phyloP scores from a whole-genome alignment of 2,888 invertebrate species.

The Melipona bicolor region DNA sequence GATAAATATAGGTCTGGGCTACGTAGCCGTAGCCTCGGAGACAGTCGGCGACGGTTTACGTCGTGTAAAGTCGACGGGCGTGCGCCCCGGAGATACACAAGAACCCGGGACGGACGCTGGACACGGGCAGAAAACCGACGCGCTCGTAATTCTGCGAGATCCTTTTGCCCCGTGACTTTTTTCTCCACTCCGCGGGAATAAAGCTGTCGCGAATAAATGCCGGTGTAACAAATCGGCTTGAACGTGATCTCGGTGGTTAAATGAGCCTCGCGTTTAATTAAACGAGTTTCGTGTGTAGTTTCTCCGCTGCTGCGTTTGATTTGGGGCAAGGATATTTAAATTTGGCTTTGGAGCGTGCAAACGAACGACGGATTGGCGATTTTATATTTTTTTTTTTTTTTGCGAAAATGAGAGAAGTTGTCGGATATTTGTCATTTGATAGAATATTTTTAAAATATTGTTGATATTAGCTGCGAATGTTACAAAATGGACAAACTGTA shows the following conservation, averaged over 20 bases:
- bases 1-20: slow-evolving; percentile 75
- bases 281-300: too few relatives aligned
- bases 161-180: not conserved
- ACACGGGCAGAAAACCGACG: not conserved
- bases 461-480: too few relatives aligned
- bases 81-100: slow-evolving; percentile 48
- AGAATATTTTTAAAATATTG: too few relatives aligned
- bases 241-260: not conserved
- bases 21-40: slow-evolving; percentile 54
- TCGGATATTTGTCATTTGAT: too few relatives aligned
- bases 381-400: too few relatives aligned
- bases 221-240: not conserved
- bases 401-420: too few relatives aligned
- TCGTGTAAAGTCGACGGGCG: slow-evolving; percentile 35
- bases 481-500: too few relatives aligned
- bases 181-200: not conserved
- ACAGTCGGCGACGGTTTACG: slow-evolving; percentile 56
- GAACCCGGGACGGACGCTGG: not conserved
- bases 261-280: too few relatives aligned
- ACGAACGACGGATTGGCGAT: too few relatives aligned
- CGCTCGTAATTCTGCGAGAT: slow-evolving; percentile 32
- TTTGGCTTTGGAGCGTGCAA: too few relatives aligned
- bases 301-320: too few relatives aligned
- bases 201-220: not conserved
- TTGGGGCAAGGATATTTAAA: too few relatives aligned